These are phyloP conservation scores for Phlogophora meticulosa DNA, from an alignment of 2,888 invertebrate genomes.

Conservation along the genomic window DNA sequence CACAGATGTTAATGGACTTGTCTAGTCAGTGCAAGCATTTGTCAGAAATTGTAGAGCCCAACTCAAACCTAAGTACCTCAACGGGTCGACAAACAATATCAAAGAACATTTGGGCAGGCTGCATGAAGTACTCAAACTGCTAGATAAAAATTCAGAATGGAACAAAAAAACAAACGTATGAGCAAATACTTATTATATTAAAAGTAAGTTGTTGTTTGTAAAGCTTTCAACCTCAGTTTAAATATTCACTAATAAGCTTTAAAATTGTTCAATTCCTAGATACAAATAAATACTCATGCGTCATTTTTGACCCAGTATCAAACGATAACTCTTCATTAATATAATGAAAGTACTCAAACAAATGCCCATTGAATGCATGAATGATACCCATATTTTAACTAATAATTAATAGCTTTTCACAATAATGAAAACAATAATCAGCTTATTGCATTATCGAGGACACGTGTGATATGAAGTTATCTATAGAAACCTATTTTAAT, in stretches of 20 bases:
- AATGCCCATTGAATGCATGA: constrained; percentile 16
- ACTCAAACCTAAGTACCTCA: no score
- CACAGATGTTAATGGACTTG: no score
- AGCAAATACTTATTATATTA: no score
- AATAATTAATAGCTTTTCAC: constrained; percentile 50
- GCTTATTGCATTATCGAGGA: constrained; percentile 40
- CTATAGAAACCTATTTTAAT: constrained; percentile 9
- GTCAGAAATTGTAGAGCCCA: no score
- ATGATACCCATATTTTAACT: constrained; percentile 21
- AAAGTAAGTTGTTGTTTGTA: no score
- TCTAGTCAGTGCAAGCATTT: no score
- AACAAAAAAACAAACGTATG: no score
- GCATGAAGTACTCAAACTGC: no score
- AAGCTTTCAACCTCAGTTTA: no score
- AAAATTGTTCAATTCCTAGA: not conserved
- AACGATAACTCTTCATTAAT: constrained; percentile 44
- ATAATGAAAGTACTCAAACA: constrained; percentile 21
- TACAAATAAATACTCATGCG: not conserved
- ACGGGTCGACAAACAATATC: no score
- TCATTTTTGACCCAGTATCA: not conserved
- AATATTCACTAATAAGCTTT: not conserved
- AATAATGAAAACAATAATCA: constrained; percentile 47
- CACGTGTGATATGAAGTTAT: constrained; percentile 4
- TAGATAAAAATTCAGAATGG: no score
- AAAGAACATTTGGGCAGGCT: no score